Evolutionary conservation across 2,888 invertebrate genomes (phyloP).

Genomic region (Phlogophora meticulosa): DNA sequence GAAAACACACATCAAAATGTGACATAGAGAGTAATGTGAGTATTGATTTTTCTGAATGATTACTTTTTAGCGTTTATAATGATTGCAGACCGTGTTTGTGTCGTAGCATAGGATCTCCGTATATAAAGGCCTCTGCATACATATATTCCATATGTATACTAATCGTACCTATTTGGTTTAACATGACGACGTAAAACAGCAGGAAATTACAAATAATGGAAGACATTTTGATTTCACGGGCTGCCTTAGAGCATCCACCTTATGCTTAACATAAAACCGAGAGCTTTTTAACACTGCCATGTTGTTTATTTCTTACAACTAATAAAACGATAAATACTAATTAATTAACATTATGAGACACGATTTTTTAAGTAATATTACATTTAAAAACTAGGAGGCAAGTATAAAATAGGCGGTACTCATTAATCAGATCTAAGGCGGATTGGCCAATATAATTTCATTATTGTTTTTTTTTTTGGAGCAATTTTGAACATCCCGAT

Average conservation of each 20-base stretch:
- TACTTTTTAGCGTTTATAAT: no score
- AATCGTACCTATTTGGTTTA: no score
- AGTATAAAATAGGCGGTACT: conserved; percentile 57
- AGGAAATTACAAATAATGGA: background rate
- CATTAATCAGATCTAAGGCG: conserved; percentile 47
- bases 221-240: background rate
- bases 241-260: background rate
- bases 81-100: no score
- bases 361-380: background rate
- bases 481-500: conserved; percentile 5
- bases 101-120: no score
- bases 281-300: background rate
- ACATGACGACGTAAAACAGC: background rate
- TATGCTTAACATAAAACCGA: background rate
- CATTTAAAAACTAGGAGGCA: conserved; percentile 11
- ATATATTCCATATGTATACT: no score
- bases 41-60: no score
- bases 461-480: conserved; percentile 21
- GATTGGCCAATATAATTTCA: conserved; percentile 49
- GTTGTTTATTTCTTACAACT: background rate
- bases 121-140: no score
- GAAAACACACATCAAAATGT: no score
- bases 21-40: no score
- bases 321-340: background rate
- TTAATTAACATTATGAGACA: conserved; percentile 4